Base-by-base conservation (phyloP, 2,888 invertebrate genomes). In the Aleiodes leptofemur region DNA sequence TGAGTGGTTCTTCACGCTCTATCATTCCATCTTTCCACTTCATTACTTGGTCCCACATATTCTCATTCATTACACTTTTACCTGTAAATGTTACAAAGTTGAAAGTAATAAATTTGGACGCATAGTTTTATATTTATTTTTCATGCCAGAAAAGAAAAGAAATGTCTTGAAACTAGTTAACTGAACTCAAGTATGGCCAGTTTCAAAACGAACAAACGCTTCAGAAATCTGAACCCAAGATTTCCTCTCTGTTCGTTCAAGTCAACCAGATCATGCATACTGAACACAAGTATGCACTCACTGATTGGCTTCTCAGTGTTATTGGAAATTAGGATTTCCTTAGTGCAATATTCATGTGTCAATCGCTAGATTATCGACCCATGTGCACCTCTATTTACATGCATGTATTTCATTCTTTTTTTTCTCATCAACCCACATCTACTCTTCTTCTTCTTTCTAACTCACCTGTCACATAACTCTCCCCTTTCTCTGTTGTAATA, bases 191-290 rank as follows among this genome's bases (percentile, higher is more conserved):
- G 64, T 64, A 72, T 71, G 3, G n/a, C 72, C 64, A 64, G 61
- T 50, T 14, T 43, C 34, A 38, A 59, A 50, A 72, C 59, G 51
- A 72, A 50, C 59, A 53, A 31, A n/a, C 29, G n/a, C 34, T 64
- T 72, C 34, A 34, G 64, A 53, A 61, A 64, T 72, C 72, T 53
- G 53, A 72, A 72, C 64, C 6, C 51, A 72, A 72, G 64, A 64
- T 38, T 51, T 59, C 61, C 71, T 71, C 71, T 38, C 14, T 59
- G 57, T 38, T 48, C 43, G 57, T 71, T 71, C 59, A 16, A 56
- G 71, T 38, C 48, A 57, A 70, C 31, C 70, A 59, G 43, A 59
- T 57, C 59, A 59, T 31, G 31, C 57, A 57, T 50, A 57, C 71
- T 13, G 55, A 23, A 55, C 71, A 57, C 57, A 55, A 71, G 71